phyloP scores from a whole-genome alignment of 2,113 vertebrate species.

The Furnarius figulus region DNA sequence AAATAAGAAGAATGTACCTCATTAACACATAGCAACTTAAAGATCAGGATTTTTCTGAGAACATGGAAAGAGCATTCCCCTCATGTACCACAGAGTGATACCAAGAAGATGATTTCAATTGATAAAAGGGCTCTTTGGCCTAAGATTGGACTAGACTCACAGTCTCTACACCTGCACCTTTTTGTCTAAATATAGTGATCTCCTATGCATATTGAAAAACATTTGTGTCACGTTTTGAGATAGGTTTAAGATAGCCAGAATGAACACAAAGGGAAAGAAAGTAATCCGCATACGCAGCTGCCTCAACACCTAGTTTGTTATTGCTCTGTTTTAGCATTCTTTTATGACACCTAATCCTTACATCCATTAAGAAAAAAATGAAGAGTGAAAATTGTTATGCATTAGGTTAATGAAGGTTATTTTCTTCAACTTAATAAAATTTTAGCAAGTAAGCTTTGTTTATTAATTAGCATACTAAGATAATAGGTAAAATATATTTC shows the following conservation, averaged over 20 bases:
- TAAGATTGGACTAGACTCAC: not conserved
- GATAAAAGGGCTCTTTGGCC: not conserved
- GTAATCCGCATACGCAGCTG: not conserved
- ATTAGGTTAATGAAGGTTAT: not conserved
- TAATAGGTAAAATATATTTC: not conserved
- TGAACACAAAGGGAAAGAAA: not conserved
- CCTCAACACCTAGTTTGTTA: not conserved
- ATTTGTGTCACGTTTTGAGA: not conserved
- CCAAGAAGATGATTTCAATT: not conserved
- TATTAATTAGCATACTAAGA: not conserved
- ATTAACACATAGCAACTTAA: not conserved
- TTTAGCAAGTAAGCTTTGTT: not conserved
- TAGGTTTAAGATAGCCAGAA: not conserved
- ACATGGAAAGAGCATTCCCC: not conserved
- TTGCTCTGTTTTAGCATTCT: not conserved
- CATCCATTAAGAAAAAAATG: not conserved
- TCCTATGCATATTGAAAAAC: not conserved
- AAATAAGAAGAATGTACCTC: not conserved
- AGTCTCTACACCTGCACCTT: not conserved
- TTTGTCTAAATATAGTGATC: not conserved
- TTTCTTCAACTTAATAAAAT: not conserved
- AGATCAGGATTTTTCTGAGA: not conserved
- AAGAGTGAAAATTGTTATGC: not conserved
- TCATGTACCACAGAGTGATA: not conserved
- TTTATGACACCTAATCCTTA: not conserved